Evolutionary conservation across 92 coral and sea anemone species (phyloP), one percentile per base, ranked within the genome.

Genomic region (Plumapathes pennacea): DNA sequence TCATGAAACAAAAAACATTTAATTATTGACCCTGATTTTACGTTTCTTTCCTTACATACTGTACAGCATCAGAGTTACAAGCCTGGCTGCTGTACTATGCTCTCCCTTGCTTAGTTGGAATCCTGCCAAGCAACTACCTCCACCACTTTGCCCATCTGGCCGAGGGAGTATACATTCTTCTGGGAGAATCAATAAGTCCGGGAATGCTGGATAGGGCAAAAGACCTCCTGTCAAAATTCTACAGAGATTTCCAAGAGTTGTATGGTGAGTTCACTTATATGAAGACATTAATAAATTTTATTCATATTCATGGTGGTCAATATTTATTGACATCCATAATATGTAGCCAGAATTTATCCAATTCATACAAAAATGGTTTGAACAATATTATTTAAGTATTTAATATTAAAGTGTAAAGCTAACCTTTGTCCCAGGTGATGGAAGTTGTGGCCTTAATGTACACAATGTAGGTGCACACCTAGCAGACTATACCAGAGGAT

Each of bases 361-460:
- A n/a, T n/a, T n/a, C n/a, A n/a, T n/a, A n/a, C n/a, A n/a, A n/a
- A n/a, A n/a, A n/a, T n/a, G n/a, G n/a, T n/a, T n/a, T n/a, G n/a
- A n/a, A n/a, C n/a, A n/a, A n/a, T n/a, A n/a, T n/a, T n/a, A n/a
- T n/a, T n/a, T n/a, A n/a, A n/a, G n/a, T n/a, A n/a, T n/a, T n/a
- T n/a, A n/a, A n/a, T n/a, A n/a, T n/a, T n/a, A n/a, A n/a, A n/a
- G n/a, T n/a, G n/a, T n/a, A n/a, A n/a, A n/a, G n/a, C n/a, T n/a
- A n/a, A n/a, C n/a, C 13, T 12, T 1, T 17, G 9, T 59, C 36
- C 0, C 8, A 74, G 82, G 76, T 0, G 74, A 59, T 27, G 81
- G 81, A 15, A 59, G 66, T 34, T 81, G 88, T 59, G 88, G 88
- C 23, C 82, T 81, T 10, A 74, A 74, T 74, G 78, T 81, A 7